Evolutionary conservation across 2,888 invertebrate species (phyloP).

Genomic region (Aphidius colemani): DNA sequence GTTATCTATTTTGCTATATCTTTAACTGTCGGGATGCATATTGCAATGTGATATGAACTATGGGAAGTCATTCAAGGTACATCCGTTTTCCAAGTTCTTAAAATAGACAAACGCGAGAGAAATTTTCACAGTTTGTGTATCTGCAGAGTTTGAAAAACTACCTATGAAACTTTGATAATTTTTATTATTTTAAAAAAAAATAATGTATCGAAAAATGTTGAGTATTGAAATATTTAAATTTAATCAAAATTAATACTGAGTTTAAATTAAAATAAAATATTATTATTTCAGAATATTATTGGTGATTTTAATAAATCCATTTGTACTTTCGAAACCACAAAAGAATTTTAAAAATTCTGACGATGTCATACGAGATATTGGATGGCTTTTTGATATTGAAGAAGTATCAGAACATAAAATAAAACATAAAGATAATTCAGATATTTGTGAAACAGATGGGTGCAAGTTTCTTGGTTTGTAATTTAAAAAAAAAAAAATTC

Average conservation of each 20-base stretch:
- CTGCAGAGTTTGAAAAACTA: background rate
- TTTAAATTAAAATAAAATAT: background rate
- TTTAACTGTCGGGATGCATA: slow-evolving; percentile 13
- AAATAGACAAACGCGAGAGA: background rate
- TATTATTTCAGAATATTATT: slow-evolving; percentile 1
- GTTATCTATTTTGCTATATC: background rate
- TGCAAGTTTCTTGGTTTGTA: slow-evolving; percentile 32
- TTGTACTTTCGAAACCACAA: background rate
- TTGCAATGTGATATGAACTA: slow-evolving; percentile 8
- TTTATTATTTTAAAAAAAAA: too few relatives aligned
- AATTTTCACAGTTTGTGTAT: background rate
- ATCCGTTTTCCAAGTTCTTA: slow-evolving; percentile 12
- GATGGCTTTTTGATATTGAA: slow-evolving; percentile 17
- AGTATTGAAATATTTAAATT: background rate
- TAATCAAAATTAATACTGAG: background rate
- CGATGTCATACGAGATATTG: slow-evolving; percentile 1
- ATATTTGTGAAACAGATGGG: slow-evolving; percentile 30
- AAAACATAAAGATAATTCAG: slow-evolving; percentile 3
- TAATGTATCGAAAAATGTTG: background rate
- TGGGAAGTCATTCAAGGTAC: slow-evolving; percentile 10
- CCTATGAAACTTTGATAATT: too few relatives aligned
- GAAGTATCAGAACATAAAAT: background rate
- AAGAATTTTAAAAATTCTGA: too few relatives aligned
- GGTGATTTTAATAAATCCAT: background rate
- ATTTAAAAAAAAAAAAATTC: background rate